Evolutionary conservation across 1,140 invertebrate species (phyloP), one percentile per base, ranked within the genome.

Genomic region (Coboldia fuscipes): DNA sequence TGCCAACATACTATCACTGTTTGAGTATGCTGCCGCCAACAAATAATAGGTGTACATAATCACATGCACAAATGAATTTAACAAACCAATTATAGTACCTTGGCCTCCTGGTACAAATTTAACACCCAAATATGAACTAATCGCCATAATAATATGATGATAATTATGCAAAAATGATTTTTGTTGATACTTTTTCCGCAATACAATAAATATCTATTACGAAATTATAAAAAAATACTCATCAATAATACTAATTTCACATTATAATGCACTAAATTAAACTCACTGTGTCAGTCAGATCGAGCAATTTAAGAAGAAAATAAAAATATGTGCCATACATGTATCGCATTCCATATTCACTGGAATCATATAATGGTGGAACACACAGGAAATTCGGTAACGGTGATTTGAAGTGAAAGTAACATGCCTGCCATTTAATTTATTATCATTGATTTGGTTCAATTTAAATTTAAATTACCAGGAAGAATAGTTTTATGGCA

Each of bases 21-120:
- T 54, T 22, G 67, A 72, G 35, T 63, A 72, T 36, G 68, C 51
- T 2, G 65, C 69, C n/a, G 68, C 63, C 21, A 68, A 58, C 53
- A 77, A 62, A 49, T 84, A 84, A 48, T 83, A 83, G 1, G 58
- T 49, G 45, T 84, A 83, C 79, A 83, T 83, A 18, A 83, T 47
- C 37, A 71, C 52, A 43, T 89, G 84, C 12, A 89, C 71, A 21
- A 77, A 66, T 4, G 71, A 66, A 49, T 89, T 90, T 33, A 86
- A 64, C 31, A 71, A 42, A 10, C 69, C 72, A 2, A 77, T 62
- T 30, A 75, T 61, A 0, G 74, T 71, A 2, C 63, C 60, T 42
- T 81, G 76, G 0, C 77, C 76, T 18, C 75, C 75, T 50, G 63
- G 19, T 12, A 70, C 16, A 36, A 7, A 36, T 24, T 32, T 33